Evolutionary conservation across 2,888 invertebrate genomes (phyloP).

Genomic region (Cataglyphis albicans): DNA sequence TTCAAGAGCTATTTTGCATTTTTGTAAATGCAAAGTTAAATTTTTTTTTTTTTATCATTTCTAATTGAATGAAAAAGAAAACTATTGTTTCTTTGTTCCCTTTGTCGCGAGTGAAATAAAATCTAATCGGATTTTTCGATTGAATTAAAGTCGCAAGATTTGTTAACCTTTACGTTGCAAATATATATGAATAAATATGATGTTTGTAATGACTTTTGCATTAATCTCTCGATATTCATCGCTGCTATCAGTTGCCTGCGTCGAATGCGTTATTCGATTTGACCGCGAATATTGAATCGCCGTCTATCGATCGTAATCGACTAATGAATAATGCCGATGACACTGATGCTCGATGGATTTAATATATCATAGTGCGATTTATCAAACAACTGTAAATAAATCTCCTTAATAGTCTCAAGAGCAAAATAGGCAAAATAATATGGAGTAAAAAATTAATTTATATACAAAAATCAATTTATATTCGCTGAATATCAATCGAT

Average conservation of each 20-base stretch:
- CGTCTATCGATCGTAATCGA: constrained; percentile 54
- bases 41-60: constrained; percentile 21
- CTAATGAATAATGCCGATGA: constrained; percentile 54
- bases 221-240: constrained; percentile 55
- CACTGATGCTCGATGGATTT: constrained; percentile 39
- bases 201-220: constrained; percentile 43
- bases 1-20: constrained; percentile 28
- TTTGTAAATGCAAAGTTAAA: neutral
- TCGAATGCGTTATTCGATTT: constrained; percentile 53
- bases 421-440: neutral
- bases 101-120: neutral
- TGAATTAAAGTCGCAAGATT: neutral
- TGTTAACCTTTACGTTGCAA: neutral
- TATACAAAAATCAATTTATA: constrained; percentile 4
- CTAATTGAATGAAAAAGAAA: neutral
- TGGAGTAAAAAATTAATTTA: neutral
- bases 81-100: neutral
- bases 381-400: constrained; percentile 40
- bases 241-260: constrained; percentile 45
- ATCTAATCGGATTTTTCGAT: constrained; percentile 7
- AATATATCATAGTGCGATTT: constrained; percentile 41
- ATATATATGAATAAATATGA: constrained; percentile 2
- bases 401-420: constrained; percentile 19
- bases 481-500: neutral
- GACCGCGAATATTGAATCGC: constrained; percentile 53